phyloP scores from a whole-genome alignment of 2,888 invertebrate genomes.

The Dyspetes luteomarginatus region DNA sequence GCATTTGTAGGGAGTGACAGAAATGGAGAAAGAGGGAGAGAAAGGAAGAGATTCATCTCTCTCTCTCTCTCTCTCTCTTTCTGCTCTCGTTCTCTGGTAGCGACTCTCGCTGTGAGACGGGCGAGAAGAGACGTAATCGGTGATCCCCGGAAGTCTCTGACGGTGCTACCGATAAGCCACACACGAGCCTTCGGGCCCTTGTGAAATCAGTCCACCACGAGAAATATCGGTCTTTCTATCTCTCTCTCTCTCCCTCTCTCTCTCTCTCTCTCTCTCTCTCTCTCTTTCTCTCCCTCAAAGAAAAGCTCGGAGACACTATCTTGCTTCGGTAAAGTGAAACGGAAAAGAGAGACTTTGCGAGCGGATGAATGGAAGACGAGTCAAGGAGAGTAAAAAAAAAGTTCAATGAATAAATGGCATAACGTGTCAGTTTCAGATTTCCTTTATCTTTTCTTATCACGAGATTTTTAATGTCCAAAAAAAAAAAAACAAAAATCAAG shows the following conservation, averaged over 20 bases:
- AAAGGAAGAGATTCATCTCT: too few species aligned
- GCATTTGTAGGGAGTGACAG: constrained; percentile 34
- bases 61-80: constrained; percentile 18
- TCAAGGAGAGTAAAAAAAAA: not conserved
- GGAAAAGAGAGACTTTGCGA: constrained; percentile 37
- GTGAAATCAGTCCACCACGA: constrained; percentile 40
- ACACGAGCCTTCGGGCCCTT: constrained; percentile 30
- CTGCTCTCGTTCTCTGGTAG: constrained; percentile 35
- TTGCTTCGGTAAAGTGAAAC: constrained; percentile 51
- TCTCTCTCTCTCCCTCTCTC: constrained; percentile 28
- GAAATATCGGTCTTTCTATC: constrained; percentile 49
- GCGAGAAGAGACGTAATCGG: constrained; percentile 69
- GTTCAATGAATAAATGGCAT: not conserved
- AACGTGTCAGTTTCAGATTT: not conserved
- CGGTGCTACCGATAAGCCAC: constrained; percentile 68
- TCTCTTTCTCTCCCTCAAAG: constrained; percentile 13
- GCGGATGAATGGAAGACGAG: constrained; percentile 7
- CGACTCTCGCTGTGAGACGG: constrained; percentile 46
- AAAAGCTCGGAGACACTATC: constrained; percentile 42
- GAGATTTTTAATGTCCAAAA: not conserved
- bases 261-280: constrained; percentile 11
- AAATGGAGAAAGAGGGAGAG: too few species aligned
- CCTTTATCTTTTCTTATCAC: not conserved
- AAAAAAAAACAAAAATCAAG: too few species aligned
- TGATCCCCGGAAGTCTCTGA: constrained; percentile 71